Evolutionary conservation across 2,113 vertebrate species (phyloP), one percentile per base, ranked within the genome.

Genomic region (Accipiter virgatus): DNA sequence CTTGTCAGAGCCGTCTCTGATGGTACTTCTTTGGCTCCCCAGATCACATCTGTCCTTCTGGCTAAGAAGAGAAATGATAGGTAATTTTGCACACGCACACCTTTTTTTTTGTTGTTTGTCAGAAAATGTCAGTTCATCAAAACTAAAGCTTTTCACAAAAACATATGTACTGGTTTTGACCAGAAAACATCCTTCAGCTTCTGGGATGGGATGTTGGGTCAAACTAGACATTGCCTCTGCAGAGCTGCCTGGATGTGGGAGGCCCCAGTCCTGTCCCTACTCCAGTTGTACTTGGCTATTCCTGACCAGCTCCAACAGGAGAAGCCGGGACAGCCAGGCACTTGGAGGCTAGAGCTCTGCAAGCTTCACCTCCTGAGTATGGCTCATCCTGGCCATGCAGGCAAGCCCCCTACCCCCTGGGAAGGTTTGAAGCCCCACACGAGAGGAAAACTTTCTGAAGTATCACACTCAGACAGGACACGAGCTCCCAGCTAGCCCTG

Each of bases 321-420:
- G 43, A 43, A 63, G 26, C 23, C 56, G n/a, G 42, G 36, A 82
- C 19, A 90, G 38, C 7, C 48, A 34, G n/a, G 7, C 5, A 1
- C 56, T 59, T 1, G 0, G 2, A 23, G 58, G 11, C 4, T 34
- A n/a, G 17, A 0, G 1, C 8, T 47, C 42, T 32, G 25, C 14
- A 68, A 8, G 43, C 29, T 58, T 47, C 53, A n/a, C 6, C 32
- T 74, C n/a, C 52, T 71, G 21, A 29, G 11, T 40, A 38, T 15
- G 38, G 40, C 32, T 84, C 40, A 29, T 50, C 23, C 55, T 36
- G 55, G 11, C 34, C 25, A 6, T 18, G 5, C 1, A 5, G 23
- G 17, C 29, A 79, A 63, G 16, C 3, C 31, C 27, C 45, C 36
- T 50, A 78, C 6, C 15, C 3, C 0, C 8, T 4, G n/a, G 34